Base-by-base conservation (phyloP, 1,140 invertebrate genomes). In the Bathynomus jamesi region DNA sequence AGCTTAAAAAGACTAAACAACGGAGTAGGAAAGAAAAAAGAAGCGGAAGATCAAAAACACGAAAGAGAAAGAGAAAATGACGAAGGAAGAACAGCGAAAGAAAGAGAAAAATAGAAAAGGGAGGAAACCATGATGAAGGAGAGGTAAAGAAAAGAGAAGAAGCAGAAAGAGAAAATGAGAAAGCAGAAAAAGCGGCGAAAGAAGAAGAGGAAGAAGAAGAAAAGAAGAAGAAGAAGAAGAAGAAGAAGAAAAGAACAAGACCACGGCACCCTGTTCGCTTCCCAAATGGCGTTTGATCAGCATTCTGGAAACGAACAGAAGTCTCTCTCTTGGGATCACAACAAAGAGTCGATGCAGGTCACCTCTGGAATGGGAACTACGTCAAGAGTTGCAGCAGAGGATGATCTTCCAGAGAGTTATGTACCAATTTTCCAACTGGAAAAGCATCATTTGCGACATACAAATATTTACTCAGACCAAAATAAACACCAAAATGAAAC, bases 401-500 rank as follows among this genome's bases (percentile, higher is more conserved):
- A 53, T 53, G 2, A 53, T 53, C 40, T 53, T 53, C 40, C 13
- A 53, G 40, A 53, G 40, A 53, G 40, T 53, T 53, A 53, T 53
- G 40, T 53, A 21, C 40, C 40, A 53, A 53, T 53, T 53, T 53
- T 53, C 40, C 40, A 53, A 53, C 40, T 53, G 40, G 40, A 53
- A 53, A 53, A 53, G 40, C 40, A 53, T 53, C 40, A 53, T 53
- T 53, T 53, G 40, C 40, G 40, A 53, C 40, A 53, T 53, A 53
- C 40, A 53, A 53, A 53, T 53, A 53, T 53, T 53, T 53, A 53
- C 40, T 53, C 40, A 53, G 40, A 53, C 40, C 40, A 53, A 53
- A 5, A 53, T 53, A 53, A 53, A 53, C 40, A 53, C 40, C 40
- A 53, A 53, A 53, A 5, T 53, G 40, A 53, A 53, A 53, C 40